Conservation (phyloP, 1,140 invertebrate species). For the Ceratosolen fusciceps region DNA sequence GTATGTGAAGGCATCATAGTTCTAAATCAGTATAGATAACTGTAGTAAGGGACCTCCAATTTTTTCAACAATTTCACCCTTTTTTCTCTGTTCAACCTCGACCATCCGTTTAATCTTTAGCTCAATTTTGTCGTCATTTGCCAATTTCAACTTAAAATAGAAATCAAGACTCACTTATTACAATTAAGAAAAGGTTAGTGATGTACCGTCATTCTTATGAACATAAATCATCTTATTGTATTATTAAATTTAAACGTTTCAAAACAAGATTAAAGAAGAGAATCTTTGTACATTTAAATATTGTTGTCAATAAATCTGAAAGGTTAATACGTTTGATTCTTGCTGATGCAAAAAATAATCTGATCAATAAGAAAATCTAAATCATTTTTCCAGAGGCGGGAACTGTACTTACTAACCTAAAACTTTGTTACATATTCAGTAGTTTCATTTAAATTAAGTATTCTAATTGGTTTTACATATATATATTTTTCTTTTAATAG, state of each 20-base stretch:
- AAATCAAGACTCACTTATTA: not conserved
- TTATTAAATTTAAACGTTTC: not conserved
- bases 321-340: not conserved
- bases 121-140: not conserved
- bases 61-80: slow-evolving; percentile 27
- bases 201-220: not conserved
- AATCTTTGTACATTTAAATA: not conserved
- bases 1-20: not conserved
- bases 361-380: not conserved
- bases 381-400: not conserved
- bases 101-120: not conserved
- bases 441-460: too few relatives aligned
- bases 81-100: not conserved
- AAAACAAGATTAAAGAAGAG: too few relatives aligned
- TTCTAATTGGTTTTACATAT: too few relatives aligned
- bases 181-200: slow-evolving; percentile 8
- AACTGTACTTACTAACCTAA: slow-evolving; percentile 46
- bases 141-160: not conserved
- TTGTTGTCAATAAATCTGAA: not conserved
- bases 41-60: not conserved
- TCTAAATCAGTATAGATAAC: slow-evolving; percentile 12
- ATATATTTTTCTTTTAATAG: too few relatives aligned
- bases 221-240: too few relatives aligned
- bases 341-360: not conserved
- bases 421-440: slow-evolving; percentile 33